Evolutionary conservation across 2,888 invertebrate genomes (phyloP).

Genomic region (Agriopis leucophaearia): DNA sequence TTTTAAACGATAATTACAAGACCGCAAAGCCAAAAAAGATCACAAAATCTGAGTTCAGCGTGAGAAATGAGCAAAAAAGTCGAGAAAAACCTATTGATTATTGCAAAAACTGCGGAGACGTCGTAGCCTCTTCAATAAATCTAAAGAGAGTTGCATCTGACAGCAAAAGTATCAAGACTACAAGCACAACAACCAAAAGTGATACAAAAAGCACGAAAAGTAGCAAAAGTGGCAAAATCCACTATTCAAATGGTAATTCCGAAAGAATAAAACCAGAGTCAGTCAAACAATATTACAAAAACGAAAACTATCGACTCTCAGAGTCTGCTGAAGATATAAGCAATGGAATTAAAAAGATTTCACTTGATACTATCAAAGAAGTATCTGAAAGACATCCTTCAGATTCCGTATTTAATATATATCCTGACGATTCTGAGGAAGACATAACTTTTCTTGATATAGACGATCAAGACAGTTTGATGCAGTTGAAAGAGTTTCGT

Average conservation of each 20-base stretch:
- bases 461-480: conserved; percentile 48
- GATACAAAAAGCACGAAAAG: neutral
- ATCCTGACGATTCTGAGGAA: conserved; percentile 55
- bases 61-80: conserved; percentile 46
- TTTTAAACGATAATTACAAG: conserved; percentile 44
- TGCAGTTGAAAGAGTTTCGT: conserved; percentile 79
- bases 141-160: conserved; percentile 1
- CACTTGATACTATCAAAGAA: conserved; percentile 71
- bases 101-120: conserved; percentile 68
- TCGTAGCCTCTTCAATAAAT: conserved; percentile 4
- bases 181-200: neutral
- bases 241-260: conserved; percentile 14
- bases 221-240: conserved; percentile 3
- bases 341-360: conserved; percentile 52
- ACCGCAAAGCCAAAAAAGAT: conserved; percentile 58
- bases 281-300: conserved; percentile 72
- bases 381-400: conserved; percentile 56
- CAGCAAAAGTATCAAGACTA: neutral
- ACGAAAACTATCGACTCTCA: conserved; percentile 68
- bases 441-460: conserved; percentile 55
- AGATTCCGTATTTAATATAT: conserved; percentile 54
- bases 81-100: conserved; percentile 42
- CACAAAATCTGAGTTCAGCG: conserved; percentile 66
- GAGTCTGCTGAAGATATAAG: conserved; percentile 60
- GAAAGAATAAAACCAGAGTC: conserved; percentile 41